phyloP scores from a whole-genome alignment of 1,140 invertebrate genomes.

The Globodera rostochiensis region DNA sequence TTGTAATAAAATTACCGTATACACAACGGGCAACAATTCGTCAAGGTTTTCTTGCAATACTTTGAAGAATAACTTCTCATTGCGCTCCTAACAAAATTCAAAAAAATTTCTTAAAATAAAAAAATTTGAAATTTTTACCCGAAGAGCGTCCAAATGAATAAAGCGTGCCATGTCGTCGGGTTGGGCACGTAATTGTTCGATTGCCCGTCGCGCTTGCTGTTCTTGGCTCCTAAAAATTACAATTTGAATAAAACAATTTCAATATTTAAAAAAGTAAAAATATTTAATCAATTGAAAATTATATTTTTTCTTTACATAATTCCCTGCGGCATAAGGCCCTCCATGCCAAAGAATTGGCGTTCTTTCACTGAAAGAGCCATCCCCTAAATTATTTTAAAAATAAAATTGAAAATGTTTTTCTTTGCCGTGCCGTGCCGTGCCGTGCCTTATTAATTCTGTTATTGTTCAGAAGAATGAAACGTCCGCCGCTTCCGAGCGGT shows the following conservation, averaged over 20 bases:
- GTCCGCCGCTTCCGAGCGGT: no score
- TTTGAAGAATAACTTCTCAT: conserved; percentile 91
- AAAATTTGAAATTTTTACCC: no score
- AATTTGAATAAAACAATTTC: no score
- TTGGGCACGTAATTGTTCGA: conserved; percentile 82
- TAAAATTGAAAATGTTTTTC: no score
- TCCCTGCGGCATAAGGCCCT: conserved; percentile 73
- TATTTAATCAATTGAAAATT: conserved; percentile 72
- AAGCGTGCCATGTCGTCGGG: conserved; percentile 85
- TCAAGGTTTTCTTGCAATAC: conserved; percentile 88
- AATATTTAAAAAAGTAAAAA: no score
- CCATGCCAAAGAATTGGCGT: conserved; percentile 84
- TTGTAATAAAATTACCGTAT: conserved; percentile 79
- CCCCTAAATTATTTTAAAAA: conserved; percentile 71
- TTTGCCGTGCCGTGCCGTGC: no score
- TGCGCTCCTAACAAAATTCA: conserved; percentile 75
- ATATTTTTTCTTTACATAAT: background rate
- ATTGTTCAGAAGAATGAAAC: no score
- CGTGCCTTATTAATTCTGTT: no score
- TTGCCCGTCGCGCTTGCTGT: conserved; percentile 79
- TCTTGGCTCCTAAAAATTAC: conserved; percentile 81
- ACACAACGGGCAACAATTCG: conserved; percentile 85
- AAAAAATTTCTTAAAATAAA: no score
- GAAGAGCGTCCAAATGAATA: conserved; percentile 71
- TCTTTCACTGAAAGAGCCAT: conserved; percentile 86